Conservation (phyloP, 2,888 invertebrate genomes). For the Oegoconia quadripuncta region DNA sequence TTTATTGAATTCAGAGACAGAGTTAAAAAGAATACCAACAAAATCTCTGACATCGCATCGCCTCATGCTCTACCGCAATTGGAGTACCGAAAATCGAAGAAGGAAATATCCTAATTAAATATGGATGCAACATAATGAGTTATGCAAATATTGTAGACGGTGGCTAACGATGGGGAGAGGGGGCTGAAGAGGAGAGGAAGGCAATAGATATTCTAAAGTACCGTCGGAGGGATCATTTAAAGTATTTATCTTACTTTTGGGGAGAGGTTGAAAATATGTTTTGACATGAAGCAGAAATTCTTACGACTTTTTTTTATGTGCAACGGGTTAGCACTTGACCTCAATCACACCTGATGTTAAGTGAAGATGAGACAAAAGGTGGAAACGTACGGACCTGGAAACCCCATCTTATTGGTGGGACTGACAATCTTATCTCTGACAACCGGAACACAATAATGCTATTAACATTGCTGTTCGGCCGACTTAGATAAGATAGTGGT, state of each 20-base stretch:
- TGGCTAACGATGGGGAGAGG: conserved; percentile 55
- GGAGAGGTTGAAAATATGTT: background rate
- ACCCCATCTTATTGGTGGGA: no score
- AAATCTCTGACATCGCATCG: no score
- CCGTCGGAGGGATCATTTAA: conserved; percentile 45
- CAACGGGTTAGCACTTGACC: no score
- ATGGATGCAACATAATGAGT: conserved; percentile 75
- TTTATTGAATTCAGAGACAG: conserved; percentile 24
- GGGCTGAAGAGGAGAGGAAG: conserved; percentile 17
- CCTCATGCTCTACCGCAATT: conserved; percentile 27
- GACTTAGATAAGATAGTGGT: no score
- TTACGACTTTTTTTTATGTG: background rate
- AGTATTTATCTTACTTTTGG: conserved; percentile 45
- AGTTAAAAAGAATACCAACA: no score
- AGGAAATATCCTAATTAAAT: conserved; percentile 75
- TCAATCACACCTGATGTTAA: no score
- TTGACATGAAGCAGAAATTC: background rate
- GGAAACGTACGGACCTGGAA: no score
- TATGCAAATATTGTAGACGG: conserved; percentile 72
- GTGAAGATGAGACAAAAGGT: no score
- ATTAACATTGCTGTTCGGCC: no score
- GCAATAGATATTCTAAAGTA: conserved; percentile 30
- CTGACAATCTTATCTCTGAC: no score
- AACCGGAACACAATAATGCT: no score
- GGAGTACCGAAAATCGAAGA: conserved; percentile 32